A percentile compares a stretch with the other conserved stretches of the same genome.
Conservation (phyloP, 2,888 invertebrate genomes). For the Nycteola revayana region DNA sequence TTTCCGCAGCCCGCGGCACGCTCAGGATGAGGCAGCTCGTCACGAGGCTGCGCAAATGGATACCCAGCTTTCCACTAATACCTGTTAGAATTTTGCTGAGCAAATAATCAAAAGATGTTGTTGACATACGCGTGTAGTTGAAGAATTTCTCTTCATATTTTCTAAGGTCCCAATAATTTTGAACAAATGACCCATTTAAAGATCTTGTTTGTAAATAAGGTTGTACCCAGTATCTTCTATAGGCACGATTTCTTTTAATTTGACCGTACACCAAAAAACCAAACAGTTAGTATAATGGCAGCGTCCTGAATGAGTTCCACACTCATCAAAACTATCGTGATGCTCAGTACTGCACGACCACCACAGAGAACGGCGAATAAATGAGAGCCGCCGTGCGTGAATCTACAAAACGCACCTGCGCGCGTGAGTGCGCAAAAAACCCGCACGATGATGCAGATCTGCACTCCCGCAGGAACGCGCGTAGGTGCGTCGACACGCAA, state of each 20-base stretch:
- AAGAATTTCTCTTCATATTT: constrained; percentile 9
- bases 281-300: no score
- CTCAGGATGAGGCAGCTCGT: no score
- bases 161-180: neutral
- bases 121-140: constrained; percentile 11
- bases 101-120: constrained; percentile 11
- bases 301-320: neutral
- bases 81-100: constrained; percentile 8
- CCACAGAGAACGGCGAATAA: neutral
- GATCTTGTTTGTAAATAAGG: neutral
- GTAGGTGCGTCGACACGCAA: no score
- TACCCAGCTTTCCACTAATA: constrained; percentile 9
- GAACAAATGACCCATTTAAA: neutral
- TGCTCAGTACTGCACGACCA: neutral
- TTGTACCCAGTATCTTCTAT: neutral
- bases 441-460: no score
- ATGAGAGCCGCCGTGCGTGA: neutral
- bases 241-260: neutral
- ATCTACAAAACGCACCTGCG: no score
- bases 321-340: neutral
- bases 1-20: no score
- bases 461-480: no score
- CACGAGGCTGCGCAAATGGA: no score
- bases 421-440: no score
- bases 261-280: no score